Conservation (phyloP, 2,888 invertebrate genomes). For the Axea sp. region DNA sequence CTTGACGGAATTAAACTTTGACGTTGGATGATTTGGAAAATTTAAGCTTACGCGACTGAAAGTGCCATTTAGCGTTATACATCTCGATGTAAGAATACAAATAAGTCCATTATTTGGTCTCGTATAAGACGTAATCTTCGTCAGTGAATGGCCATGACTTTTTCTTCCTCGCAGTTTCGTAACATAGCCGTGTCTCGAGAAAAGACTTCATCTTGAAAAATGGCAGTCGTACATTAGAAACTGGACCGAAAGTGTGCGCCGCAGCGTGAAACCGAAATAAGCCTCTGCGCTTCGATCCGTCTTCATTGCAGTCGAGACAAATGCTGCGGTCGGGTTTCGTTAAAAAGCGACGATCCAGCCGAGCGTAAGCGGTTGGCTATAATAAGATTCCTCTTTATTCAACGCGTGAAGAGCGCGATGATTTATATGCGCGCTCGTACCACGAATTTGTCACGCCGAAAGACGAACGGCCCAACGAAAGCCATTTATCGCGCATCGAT, state of each 20-base stretch:
- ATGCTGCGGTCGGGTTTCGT: slow-evolving; percentile 58
- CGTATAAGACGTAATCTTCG: slow-evolving; percentile 37
- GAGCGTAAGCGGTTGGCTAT: slow-evolving; percentile 35
- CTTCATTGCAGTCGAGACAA: slow-evolving; percentile 59
- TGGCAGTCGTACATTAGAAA: slow-evolving; percentile 38
- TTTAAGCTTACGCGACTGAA: slow-evolving; percentile 21
- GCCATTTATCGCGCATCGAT: slow-evolving; percentile 61
- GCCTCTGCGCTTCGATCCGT: slow-evolving; percentile 50
- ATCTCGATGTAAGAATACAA: slow-evolving; percentile 27
- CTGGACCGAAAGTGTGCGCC: slow-evolving; percentile 24
- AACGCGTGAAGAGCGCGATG: slow-evolving; percentile 48
- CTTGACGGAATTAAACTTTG: too few relatives aligned
- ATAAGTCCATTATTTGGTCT: slow-evolving; percentile 13
- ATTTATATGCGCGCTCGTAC: slow-evolving; percentile 54
- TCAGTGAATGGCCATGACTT: slow-evolving; percentile 19
- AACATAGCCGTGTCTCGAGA: slow-evolving; percentile 32
- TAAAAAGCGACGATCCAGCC: slow-evolving; percentile 50
- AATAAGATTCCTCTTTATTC: slow-evolving; percentile 62
- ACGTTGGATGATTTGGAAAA: too few relatives aligned
- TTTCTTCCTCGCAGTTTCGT: slow-evolving; percentile 7
- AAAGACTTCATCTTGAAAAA: slow-evolving; percentile 44
- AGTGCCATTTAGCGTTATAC: slow-evolving; percentile 7
- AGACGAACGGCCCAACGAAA: slow-evolving; percentile 59
- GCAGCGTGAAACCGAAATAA: slow-evolving; percentile 37
- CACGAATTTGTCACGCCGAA: slow-evolving; percentile 54